These are phyloP conservation scores for Cecropterus lyciades DNA, from an alignment of 1,140 invertebrate genomes.

Conservation along the genomic window DNA sequence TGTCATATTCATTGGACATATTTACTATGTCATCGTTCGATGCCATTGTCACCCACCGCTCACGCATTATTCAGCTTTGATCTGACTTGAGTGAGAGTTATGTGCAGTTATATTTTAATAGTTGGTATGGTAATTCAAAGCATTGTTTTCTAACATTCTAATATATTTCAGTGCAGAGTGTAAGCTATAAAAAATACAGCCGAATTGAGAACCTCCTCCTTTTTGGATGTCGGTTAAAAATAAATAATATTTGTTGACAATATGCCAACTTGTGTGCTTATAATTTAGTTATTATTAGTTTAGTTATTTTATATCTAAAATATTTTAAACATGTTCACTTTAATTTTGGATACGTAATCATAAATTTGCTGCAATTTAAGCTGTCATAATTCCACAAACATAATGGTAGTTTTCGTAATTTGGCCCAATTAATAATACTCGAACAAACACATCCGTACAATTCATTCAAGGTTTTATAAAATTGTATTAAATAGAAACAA, in stretches of 20 bases:
- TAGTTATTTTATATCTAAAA: background rate
- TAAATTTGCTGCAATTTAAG: background rate
- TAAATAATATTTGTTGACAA: background rate
- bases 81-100: background rate
- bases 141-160: background rate
- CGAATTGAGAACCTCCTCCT: too few species aligned
- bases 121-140: background rate
- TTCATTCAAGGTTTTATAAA: conserved; percentile 20
- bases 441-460: conserved; percentile 11
- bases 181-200: background rate
- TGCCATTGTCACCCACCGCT: background rate
- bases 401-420: conserved; percentile 9
- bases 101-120: background rate
- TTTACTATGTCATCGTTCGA: conserved; percentile 44
- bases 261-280: background rate
- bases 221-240: too few species aligned
- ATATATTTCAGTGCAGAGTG: background rate
- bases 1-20: conserved; percentile 50
- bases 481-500: conserved; percentile 13
- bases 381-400: background rate
- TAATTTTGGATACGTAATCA: background rate
- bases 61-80: conserved; percentile 14
- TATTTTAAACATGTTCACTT: background rate
- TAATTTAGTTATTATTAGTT: too few species aligned
- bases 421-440: conserved; percentile 1